Percentiles rank a stretch among this genome's conserved stretches.
Conservation (phyloP, 2,888 invertebrate genomes). For the Trachelus troglodyta region DNA sequence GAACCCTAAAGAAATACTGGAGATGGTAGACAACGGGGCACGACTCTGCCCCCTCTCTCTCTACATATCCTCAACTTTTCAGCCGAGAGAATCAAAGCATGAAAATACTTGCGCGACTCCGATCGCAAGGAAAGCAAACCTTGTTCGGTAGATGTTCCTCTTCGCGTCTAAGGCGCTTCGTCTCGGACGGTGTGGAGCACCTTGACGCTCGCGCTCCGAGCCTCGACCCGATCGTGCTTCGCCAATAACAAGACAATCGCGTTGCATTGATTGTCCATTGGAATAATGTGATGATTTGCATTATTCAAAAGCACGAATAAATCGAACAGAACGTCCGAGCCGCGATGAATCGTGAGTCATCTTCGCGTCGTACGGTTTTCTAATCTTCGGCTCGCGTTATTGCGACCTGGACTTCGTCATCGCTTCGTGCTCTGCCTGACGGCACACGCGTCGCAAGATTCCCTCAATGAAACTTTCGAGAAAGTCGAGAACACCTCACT, state of each 20-base stretch:
- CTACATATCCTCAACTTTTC: constrained; percentile 8
- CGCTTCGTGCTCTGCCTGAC: too few relatives aligned
- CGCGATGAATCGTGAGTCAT: constrained; percentile 24
- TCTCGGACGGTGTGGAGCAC: too few relatives aligned
- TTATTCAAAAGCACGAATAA: constrained; percentile 48
- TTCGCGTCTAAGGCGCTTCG: too few relatives aligned
- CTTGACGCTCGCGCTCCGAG: constrained; percentile 9
- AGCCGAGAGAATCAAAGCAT: too few relatives aligned
- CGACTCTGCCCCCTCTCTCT: constrained; percentile 28
- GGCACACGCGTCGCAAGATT: too few relatives aligned
- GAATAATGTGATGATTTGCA: constrained; percentile 53
- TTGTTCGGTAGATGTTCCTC: too few relatives aligned
- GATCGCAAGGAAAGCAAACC: too few relatives aligned
- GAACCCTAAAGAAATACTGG: background rate
- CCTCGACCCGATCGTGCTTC: constrained; percentile 31
- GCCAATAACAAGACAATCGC: constrained; percentile 49
- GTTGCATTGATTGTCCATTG: constrained; percentile 52
- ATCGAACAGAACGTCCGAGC: constrained; percentile 20
- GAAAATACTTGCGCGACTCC: too few relatives aligned
- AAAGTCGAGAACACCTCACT: too few relatives aligned
- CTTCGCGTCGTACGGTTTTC: constrained; percentile 22
- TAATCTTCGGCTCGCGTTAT: background rate
- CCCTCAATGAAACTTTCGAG: too few relatives aligned
- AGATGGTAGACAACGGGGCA: background rate
- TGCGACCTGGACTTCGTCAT: too few relatives aligned